Conservation (phyloP, 1,140 invertebrate species). For the Dendroctonus valens region DNA sequence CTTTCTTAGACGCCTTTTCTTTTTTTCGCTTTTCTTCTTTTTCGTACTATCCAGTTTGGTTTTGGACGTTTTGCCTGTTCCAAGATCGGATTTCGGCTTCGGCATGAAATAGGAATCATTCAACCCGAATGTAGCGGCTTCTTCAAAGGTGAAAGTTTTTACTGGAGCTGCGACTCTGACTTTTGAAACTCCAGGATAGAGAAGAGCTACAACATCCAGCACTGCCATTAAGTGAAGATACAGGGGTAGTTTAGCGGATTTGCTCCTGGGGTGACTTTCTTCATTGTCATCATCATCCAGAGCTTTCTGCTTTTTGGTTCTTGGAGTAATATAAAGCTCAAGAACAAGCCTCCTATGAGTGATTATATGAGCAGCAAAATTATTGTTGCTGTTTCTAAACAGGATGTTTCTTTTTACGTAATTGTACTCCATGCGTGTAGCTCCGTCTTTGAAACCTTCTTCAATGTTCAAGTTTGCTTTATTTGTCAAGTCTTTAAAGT, state of each 20-base stretch:
- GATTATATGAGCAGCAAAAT: constrained; percentile 34
- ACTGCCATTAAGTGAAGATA: constrained; percentile 44
- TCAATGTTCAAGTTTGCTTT: constrained; percentile 30
- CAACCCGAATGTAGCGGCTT: constrained; percentile 38
- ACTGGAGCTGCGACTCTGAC: constrained; percentile 38
- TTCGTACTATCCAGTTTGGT: constrained; percentile 22
- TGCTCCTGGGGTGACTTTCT: background rate
- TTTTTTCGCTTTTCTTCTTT: constrained; percentile 32
- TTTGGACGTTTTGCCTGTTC: constrained; percentile 3
- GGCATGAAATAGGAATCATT: constrained; percentile 42
- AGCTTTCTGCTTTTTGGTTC: constrained; percentile 17
- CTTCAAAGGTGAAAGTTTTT: constrained; percentile 40
- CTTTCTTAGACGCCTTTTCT: constrained; percentile 26
- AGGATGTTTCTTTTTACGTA: constrained; percentile 39
- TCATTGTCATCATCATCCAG: constrained; percentile 10
- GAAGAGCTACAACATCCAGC: constrained; percentile 36
- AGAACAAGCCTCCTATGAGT: constrained; percentile 36
- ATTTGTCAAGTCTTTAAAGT: constrained; percentile 26
- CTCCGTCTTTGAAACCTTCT: constrained; percentile 22
- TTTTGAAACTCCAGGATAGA: constrained; percentile 43
- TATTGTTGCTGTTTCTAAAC: constrained; percentile 21
- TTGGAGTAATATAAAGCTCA: constrained; percentile 37
- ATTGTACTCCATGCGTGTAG: constrained; percentile 38
- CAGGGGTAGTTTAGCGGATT: constrained; percentile 8
- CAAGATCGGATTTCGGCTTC: constrained; percentile 14